These are phyloP conservation scores for Gila robusta DNA, from an alignment of 2,797 vertebrate genomes.

Conservation along the genomic window DNA sequence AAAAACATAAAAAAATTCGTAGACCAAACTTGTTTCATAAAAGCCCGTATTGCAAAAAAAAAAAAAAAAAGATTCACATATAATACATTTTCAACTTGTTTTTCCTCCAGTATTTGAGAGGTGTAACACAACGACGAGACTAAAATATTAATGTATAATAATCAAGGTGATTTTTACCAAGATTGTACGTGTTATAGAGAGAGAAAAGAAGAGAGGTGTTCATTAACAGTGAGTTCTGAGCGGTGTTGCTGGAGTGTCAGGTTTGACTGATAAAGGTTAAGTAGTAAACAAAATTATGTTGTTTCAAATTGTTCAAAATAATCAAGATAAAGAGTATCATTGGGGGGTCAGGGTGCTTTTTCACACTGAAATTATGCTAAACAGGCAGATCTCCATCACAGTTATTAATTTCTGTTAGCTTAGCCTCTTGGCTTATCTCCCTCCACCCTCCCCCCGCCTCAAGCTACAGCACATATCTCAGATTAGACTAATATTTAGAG, in stretches of 20 bases:
- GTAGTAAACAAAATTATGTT: constrained; percentile 62
- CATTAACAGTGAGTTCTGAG: constrained; percentile 27
- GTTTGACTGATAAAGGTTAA: constrained; percentile 62
- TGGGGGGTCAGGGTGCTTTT: constrained; percentile 57
- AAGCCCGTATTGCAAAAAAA: background rate
- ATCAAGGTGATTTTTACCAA: background rate
- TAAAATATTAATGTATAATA: background rate
- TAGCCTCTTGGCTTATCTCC: constrained; percentile 71
- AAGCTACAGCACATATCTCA: constrained; percentile 60
- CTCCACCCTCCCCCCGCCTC: constrained; percentile 43
- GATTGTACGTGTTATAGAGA: background rate
- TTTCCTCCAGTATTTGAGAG: background rate
- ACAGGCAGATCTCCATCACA: constrained; percentile 69
- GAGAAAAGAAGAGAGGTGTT: background rate
- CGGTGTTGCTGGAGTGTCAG: constrained; percentile 31
- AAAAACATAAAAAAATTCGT: background rate
- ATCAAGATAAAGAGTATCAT: constrained; percentile 69
- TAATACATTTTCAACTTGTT: background rate
- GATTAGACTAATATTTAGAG: constrained; percentile 72
- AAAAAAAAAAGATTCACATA: background rate
- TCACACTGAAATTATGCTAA: constrained; percentile 66
- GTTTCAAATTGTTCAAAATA: constrained; percentile 67
- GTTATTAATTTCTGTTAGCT: constrained; percentile 73
- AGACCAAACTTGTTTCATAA: background rate
- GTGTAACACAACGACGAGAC: background rate